Evolutionary conservation across 53 echinoderm and acorn worm genomes (phyloP), one percentile per base, ranked within the genome.

Genomic region (Henricia sp.): DNA sequence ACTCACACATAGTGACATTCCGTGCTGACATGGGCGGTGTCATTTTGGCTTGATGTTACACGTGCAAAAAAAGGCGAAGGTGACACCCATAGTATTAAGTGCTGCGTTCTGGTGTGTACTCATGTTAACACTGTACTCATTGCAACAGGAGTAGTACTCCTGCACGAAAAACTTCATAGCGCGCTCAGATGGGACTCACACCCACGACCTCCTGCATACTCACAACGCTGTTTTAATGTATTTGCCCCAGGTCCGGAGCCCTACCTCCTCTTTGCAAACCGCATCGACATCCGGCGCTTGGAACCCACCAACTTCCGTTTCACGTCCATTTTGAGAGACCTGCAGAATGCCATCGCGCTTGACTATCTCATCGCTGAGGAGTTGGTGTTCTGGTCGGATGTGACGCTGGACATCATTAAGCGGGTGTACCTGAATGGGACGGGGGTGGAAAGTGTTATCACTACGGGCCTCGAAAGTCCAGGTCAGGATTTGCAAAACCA

Each of bases 361-460:
- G 96, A 94, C 37, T 96, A 92, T 65, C 94, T 93, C 54, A 93
- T 93, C 9, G 90, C 85, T 0, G 76, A 91, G 44, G 80, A 93
- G 53, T 68, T 96, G 53, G 91, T 96, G 1, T 96, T 96, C 85
- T 96, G 96, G 96, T 94, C 96, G 0, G 96, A 96, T 50, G 92
- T 96, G 4, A 96, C 94, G 35, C 62, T 96, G 33, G 96, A 96
- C 30, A 89, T 85, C 40, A 96, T 96, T 63, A 96, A 88, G 88
- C 87, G 93, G 55, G 93, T 86, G 0, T 92, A 87, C 29, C 90
- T 93, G 30, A 94, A 96, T 67, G 96, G 94, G 24, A 85, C 93
- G 0, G 90, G 72, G 2, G 85, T 93, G 3, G 85, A 88, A 86
- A 92, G 92, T 50, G 80, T 96, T 3, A 82, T 92, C 25, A 70